Conservation (phyloP, 2,888 invertebrate species). For the Anodontia alba region DNA sequence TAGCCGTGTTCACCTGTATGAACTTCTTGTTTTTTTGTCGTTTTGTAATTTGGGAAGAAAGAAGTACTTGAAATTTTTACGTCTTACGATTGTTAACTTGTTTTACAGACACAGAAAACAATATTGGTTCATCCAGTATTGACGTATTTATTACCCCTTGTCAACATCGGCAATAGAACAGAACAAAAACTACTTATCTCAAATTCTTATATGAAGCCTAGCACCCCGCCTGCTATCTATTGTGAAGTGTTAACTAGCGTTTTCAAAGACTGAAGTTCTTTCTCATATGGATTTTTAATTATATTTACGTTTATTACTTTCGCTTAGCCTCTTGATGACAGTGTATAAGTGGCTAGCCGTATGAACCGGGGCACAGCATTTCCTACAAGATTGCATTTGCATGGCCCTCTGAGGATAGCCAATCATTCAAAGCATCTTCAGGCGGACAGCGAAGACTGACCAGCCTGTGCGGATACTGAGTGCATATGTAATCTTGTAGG, state of each 20-base stretch:
- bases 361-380: no score
- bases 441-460: no score
- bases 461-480: no score
- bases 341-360: neutral
- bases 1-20: no score
- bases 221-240: neutral
- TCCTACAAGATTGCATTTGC: no score
- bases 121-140: neutral
- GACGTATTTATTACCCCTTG: neutral
- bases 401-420: no score
- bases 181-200: constrained; percentile 13
- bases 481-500: no score
- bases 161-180: constrained; percentile 12
- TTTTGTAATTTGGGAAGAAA: no score
- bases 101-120: neutral
- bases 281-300: neutral
- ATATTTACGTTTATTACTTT: neutral
- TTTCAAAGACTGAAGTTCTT: neutral
- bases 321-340: neutral
- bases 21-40: no score
- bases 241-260: neutral
- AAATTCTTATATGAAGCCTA: neutral
- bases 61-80: no score
- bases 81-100: no score
- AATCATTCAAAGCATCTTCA: no score